Evolutionary conservation across 2,113 vertebrate genomes (phyloP).

Genomic region (Proterorhinus semilunaris): DNA sequence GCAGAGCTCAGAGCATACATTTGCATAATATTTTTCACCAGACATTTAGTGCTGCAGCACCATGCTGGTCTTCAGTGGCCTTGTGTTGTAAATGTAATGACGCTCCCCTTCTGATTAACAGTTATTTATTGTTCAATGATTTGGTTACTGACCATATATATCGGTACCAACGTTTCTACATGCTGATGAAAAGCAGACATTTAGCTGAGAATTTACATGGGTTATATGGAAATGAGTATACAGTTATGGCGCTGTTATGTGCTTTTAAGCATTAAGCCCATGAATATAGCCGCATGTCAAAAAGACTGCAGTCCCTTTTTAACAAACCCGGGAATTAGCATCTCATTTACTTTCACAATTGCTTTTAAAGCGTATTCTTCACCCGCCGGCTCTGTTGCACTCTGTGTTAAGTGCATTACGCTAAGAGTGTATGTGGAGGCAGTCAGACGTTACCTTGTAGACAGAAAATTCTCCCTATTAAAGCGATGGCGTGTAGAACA

Average conservation of each 20-base stretch:
- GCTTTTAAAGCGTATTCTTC: background rate
- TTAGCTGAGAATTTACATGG: background rate
- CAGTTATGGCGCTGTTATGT: background rate
- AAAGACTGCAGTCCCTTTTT: slow-evolving; percentile 8
- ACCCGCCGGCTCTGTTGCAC: background rate
- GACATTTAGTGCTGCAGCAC: background rate
- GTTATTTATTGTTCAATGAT: slow-evolving; percentile 4
- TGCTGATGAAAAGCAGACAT: background rate
- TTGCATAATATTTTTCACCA: background rate
- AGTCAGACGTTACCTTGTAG: slow-evolving; percentile 7
- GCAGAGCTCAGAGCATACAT: background rate
- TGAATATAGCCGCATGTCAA: background rate
- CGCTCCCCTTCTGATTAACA: background rate
- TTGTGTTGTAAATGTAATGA: slow-evolving; percentile 3
- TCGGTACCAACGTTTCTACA: background rate
- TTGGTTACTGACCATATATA: background rate
- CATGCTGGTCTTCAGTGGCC: background rate
- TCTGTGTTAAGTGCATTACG: background rate
- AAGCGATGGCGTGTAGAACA: background rate
- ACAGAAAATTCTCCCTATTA: slow-evolving; percentile 8
- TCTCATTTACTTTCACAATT: slow-evolving; percentile 1
- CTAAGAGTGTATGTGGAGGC: background rate
- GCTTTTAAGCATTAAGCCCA: slow-evolving; percentile 4
- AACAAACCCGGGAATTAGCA: slow-evolving; percentile 13
- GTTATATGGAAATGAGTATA: background rate